Percentiles rank a stretch among this genome's conserved stretches.
These are phyloP conservation scores for Gambusia affinis DNA, from an alignment of 2,113 vertebrate species.

Conservation along the genomic window DNA sequence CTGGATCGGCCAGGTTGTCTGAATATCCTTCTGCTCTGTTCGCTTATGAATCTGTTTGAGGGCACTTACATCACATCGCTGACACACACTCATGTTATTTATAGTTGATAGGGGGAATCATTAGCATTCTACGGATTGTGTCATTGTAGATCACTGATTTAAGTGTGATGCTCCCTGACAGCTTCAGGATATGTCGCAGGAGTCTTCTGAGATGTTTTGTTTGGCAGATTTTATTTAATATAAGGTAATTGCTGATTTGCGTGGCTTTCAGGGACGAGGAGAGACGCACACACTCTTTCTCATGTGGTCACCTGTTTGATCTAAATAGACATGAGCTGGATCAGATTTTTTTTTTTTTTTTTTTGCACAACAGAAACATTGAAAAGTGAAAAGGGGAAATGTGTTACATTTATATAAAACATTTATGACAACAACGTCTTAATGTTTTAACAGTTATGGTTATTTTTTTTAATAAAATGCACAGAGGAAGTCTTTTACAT, in stretches of 20 bases:
- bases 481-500: not conserved
- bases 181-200: constrained; percentile 14
- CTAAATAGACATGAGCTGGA: constrained; percentile 5
- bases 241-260: constrained; percentile 37
- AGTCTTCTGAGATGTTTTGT: constrained; percentile 32
- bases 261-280: constrained; percentile 20
- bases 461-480: too few relatives aligned
- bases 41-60: constrained; percentile 18
- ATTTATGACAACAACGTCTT: not conserved
- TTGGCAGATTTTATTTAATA: constrained; percentile 38
- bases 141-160: constrained; percentile 28
- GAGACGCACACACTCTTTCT: constrained; percentile 29
- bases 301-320: constrained; percentile 35
- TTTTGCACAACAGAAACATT: constrained; percentile 2
- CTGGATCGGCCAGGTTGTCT: constrained; percentile 11
- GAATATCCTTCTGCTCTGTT: constrained; percentile 27
- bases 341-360: not conserved
- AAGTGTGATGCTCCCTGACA: constrained; percentile 31
- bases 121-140: constrained; percentile 15
- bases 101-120: constrained; percentile 37
- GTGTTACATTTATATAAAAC: not conserved
- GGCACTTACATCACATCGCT: constrained; percentile 5
- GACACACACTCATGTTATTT: constrained; percentile 34
- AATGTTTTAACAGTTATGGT: too few relatives aligned
- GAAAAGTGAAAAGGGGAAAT: not conserved